Conservation (phyloP, 1,140 invertebrate species). For the Leptestheria dahalacensis region DNA sequence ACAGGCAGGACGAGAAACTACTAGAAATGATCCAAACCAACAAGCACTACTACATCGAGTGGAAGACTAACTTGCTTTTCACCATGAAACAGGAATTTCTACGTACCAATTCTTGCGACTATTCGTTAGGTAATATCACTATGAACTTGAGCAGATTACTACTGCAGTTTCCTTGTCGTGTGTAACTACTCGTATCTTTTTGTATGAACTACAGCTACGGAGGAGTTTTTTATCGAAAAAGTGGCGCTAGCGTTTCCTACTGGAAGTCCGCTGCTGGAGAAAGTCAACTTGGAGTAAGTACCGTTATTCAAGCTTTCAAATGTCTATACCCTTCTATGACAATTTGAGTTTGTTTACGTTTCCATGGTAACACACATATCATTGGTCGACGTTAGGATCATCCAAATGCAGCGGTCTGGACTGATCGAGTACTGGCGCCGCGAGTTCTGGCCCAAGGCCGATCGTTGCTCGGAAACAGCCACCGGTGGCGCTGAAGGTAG, state of each 20-base stretch:
- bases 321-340: no score
- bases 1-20: slow-evolving; percentile 30
- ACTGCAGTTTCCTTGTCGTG: neutral
- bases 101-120: slow-evolving; percentile 46
- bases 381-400: no score
- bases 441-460: slow-evolving; percentile 56
- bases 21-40: slow-evolving; percentile 42
- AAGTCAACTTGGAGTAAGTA: slow-evolving; percentile 42
- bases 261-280: slow-evolving; percentile 52
- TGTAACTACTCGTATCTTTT: no score
- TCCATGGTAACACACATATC: no score
- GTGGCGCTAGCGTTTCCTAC: slow-evolving; percentile 54
- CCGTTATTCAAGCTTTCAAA: no score
- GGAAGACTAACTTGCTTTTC: slow-evolving; percentile 50
- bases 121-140: slow-evolving; percentile 40
- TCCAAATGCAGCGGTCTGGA: slow-evolving; percentile 63
- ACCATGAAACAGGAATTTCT: slow-evolving; percentile 46
- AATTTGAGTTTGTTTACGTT: no score
- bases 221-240: slow-evolving; percentile 63
- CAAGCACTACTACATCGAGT: slow-evolving; percentile 60
- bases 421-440: slow-evolving; percentile 67
- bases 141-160: neutral
- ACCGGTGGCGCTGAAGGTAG: slow-evolving; percentile 41
- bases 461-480: slow-evolving; percentile 54
- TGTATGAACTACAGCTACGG: slow-evolving; percentile 41